Percentiles rank a stretch among this genome's conserved stretches.
Conservation (phyloP, 2,888 invertebrate genomes). For the Cataglyphis cursor region DNA sequence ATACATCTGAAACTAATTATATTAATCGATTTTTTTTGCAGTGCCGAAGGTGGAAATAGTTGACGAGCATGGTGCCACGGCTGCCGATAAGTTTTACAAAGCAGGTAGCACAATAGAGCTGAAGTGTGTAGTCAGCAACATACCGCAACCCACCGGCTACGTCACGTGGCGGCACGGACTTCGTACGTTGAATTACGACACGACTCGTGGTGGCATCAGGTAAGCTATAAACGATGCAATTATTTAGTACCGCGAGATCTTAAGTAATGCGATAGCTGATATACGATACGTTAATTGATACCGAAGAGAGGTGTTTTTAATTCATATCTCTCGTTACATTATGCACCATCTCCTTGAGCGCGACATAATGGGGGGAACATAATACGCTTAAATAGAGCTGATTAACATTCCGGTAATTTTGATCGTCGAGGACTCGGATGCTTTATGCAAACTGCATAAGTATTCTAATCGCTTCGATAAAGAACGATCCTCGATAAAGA, state of each 20-base stretch:
- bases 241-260: slow-evolving; percentile 1
- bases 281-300: not conserved
- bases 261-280: not conserved
- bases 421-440: slow-evolving; percentile 64
- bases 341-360: not conserved
- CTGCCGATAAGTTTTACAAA: slow-evolving; percentile 94
- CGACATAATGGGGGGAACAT: not conserved
- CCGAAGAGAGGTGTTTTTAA: not conserved
- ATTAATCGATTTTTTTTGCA: slow-evolving; percentile 84
- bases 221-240: slow-evolving; percentile 83
- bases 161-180: slow-evolving; percentile 94
- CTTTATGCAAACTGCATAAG: slow-evolving; percentile 75
- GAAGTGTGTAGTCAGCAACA: slow-evolving; percentile 93
- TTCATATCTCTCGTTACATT: not conserved
- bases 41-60: slow-evolving; percentile 94
- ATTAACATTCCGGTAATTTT: slow-evolving; percentile 68
- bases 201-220: slow-evolving; percentile 94
- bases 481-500: slow-evolving; percentile 80
- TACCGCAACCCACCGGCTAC: slow-evolving; percentile 92
- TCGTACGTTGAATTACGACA: slow-evolving; percentile 92
- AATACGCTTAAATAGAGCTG: slow-evolving; percentile 62
- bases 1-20: not conserved
- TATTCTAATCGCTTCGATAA: slow-evolving; percentile 80
- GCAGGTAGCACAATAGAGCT: slow-evolving; percentile 94
- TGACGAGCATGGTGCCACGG: slow-evolving; percentile 92